Evolutionary conservation across 2,113 vertebrate species (phyloP), one percentile per base, ranked within the genome.

Genomic region (Sturnira hondurensis): DNA sequence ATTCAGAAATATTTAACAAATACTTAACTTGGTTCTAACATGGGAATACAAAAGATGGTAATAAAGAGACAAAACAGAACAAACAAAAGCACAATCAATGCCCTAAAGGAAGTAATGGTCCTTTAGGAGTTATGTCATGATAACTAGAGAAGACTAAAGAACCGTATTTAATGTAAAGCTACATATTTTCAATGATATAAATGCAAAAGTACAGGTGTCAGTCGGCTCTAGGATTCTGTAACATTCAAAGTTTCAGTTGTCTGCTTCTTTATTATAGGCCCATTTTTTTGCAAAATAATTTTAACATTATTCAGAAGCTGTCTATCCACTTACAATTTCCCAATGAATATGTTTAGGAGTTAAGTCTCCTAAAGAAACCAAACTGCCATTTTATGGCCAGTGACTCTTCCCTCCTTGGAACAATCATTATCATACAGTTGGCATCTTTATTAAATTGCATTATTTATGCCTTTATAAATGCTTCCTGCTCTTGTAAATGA

Each of bases 381-480:
- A 95, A 47, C 19, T 24, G 63, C 4, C 0, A 0, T 65, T 92
- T 61, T 31, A 71, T 86, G 71, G 68, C 76, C 74, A 70, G 14
- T 17, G n/a, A 61, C 65, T 93, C 77, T 90, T 78, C n/a, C 58
- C 24, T 67, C 31, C 28, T 67, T 28, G 22, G 41, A 93, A 96
- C 45, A 86, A 76, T 58, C 11, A 71, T 54, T n/a, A 61, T 80
- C 38, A 50, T 17, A 10, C 22, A 31, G 65, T 31, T 90, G 81
- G 54, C 80, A 28, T 92, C 54, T 88, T 96, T 61, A 95, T 68
- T 94, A 91, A 52, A 41, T 26, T 91, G 61, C 54, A 95, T 94
- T 96, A 96, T 92, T 98, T 91, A 97, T 89, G 36, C 93, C 73
- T 96, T 95, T 63, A 50, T 85, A 91, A 95, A 52, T 24, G 28